phyloP scores from a whole-genome alignment of 2,888 invertebrate species.

The Athetis lepigone region DNA sequence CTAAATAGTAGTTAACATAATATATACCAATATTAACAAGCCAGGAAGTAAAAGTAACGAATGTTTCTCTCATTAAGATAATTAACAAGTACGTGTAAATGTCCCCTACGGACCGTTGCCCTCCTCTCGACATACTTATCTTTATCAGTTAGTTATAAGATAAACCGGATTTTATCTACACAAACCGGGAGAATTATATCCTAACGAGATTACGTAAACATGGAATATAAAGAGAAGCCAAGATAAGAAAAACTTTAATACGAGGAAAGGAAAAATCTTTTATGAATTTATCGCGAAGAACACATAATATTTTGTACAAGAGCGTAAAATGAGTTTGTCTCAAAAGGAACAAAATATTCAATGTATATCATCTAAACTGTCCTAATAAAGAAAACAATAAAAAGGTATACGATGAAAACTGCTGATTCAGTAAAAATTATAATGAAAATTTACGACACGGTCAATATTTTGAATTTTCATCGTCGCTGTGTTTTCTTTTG shows the following conservation, averaged over 20 bases:
- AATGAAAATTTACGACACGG: constrained; percentile 39
- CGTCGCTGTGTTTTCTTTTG: constrained; percentile 14
- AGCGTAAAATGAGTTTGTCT: constrained; percentile 66
- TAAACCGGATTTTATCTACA: constrained; percentile 18
- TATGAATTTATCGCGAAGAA: constrained; percentile 51
- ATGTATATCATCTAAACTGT: constrained; percentile 13
- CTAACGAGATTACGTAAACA: constrained; percentile 40
- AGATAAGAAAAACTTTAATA: constrained; percentile 34
- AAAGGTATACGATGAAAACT: constrained; percentile 44
- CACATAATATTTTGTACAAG: constrained; percentile 53
- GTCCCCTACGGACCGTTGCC: constrained; percentile 22
- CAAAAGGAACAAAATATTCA: constrained; percentile 63
- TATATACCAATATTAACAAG: constrained; percentile 9
- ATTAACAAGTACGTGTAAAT: constrained; percentile 43
- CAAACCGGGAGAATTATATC: constrained; percentile 15
- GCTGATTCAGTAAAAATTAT: constrained; percentile 39
- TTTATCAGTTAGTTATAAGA: constrained; percentile 14
- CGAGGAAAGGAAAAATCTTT: constrained; percentile 41
- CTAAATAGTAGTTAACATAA: constrained; percentile 23
- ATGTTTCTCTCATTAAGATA: constrained; percentile 46
- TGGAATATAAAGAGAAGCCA: constrained; percentile 15
- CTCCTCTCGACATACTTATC: constrained; percentile 9
- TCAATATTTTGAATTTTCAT: constrained; percentile 31
- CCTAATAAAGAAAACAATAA: constrained; percentile 62
- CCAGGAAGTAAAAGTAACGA: background rate